Evolutionary conservation across 1,140 invertebrate genomes (phyloP).

Genomic region (Meteorus sp.): DNA sequence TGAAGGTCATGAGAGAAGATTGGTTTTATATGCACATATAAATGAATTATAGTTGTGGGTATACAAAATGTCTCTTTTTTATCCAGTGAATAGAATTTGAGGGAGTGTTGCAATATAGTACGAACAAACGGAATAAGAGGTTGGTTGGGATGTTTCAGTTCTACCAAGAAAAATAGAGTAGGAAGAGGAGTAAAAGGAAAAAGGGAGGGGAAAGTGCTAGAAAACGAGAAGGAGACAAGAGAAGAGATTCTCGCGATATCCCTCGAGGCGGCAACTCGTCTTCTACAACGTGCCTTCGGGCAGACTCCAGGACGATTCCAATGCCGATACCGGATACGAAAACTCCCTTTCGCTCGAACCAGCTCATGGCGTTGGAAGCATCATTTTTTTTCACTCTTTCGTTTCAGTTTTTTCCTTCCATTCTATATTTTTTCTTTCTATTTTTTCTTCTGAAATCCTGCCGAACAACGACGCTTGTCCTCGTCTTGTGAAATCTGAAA

Average conservation of each 20-base stretch:
- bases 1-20: too few species aligned
- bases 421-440: too few species aligned
- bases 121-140: too few species aligned
- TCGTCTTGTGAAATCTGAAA: not conserved
- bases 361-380: constrained; percentile 5
- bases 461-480: constrained; percentile 14
- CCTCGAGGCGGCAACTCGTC: constrained; percentile 15
- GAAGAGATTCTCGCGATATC: constrained; percentile 12
- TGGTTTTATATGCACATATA: too few species aligned
- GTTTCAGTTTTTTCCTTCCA: not conserved
- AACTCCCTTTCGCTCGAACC: constrained; percentile 15
- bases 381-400: constrained; percentile 7
- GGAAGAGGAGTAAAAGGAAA: not conserved
- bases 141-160: too few species aligned
- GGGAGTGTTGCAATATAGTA: too few species aligned
- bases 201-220: not conserved
- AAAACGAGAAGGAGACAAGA: not conserved
- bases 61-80: too few species aligned
- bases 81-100: too few species aligned
- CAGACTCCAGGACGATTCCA: constrained; percentile 11
- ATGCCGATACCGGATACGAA: constrained; percentile 17
- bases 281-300: constrained; percentile 12
- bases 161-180: not conserved
- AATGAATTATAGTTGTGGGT: too few species aligned
- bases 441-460: constrained; percentile 7